Evolutionary conservation across 2,113 vertebrate genomes (phyloP).

Genomic region (Carassius carassius): DNA sequence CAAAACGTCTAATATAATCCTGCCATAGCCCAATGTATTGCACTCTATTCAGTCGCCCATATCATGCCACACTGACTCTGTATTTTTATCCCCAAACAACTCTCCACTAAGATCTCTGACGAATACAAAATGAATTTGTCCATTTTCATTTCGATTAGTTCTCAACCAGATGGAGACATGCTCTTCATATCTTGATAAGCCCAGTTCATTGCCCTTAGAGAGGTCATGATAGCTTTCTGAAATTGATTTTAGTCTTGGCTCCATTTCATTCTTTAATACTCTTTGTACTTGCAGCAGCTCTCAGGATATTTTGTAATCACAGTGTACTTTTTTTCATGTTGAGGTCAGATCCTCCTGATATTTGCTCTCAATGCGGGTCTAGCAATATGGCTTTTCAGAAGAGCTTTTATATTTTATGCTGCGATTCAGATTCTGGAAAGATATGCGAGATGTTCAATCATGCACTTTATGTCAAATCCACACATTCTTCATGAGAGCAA

Average conservation of each 20-base stretch:
- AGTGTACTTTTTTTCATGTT: neutral
- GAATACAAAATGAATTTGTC: neutral
- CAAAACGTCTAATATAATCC: neutral
- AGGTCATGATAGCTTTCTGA: neutral
- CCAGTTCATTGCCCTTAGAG: neutral
- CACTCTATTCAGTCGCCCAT: neutral
- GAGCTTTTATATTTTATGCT: neutral
- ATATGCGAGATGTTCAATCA: neutral
- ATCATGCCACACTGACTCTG: neutral
- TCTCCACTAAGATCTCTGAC: neutral
- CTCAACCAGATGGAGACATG: constrained; percentile 11
- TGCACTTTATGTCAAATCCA: neutral
- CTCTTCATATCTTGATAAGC: neutral
- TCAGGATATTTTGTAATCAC: constrained; percentile 26
- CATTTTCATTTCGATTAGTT: constrained; percentile 20
- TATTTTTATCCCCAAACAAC: neutral
- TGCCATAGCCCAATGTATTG: neutral
- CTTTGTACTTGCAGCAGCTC: constrained; percentile 28
- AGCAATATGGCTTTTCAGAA: neutral
- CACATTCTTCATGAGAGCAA: neutral
- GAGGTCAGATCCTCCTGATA: constrained; percentile 14
- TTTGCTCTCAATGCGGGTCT: neutral
- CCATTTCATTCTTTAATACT: neutral
- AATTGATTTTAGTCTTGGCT: neutral
- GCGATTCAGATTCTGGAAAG: neutral